These are phyloP conservation scores for Trichogramma dendrolimi DNA, from an alignment of 2,888 invertebrate species.

Conservation along the genomic window DNA sequence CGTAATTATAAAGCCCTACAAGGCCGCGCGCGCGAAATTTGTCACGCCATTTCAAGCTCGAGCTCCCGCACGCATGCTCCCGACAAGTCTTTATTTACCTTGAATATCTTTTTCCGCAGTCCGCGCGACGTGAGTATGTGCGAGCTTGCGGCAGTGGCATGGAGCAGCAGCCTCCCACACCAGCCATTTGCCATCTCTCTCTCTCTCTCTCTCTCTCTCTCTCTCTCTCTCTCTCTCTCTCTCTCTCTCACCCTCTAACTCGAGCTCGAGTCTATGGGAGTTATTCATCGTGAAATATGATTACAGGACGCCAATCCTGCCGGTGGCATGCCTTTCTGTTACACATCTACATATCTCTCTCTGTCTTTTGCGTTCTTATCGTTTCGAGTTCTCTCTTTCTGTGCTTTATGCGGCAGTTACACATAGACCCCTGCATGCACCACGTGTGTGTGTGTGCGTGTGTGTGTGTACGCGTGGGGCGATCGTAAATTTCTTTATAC, in stretches of 20 bases:
- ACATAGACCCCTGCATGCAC: not conserved
- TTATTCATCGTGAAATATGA: constrained; percentile 12
- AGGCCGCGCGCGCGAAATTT: too few species aligned
- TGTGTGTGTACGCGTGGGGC: constrained; percentile 12
- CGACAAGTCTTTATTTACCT: constrained; percentile 5
- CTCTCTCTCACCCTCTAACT: too few species aligned
- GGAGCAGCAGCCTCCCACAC: too few species aligned
- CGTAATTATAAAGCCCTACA: too few species aligned
- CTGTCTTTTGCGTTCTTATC: not conserved
- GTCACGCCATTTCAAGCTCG: not conserved
- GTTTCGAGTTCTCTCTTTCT: not conserved
- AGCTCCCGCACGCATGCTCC: not conserved
- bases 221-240: too few species aligned
- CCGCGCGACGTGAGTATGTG: not conserved
- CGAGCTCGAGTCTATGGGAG: not conserved
- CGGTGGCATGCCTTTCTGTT: not conserved
- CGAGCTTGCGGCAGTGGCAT: too few species aligned
- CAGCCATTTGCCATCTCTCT: too few species aligned
- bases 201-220: too few species aligned
- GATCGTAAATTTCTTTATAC: constrained; percentile 10
- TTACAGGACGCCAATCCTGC: not conserved
- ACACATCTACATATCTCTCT: not conserved
- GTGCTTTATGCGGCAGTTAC: not conserved
- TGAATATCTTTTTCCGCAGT: constrained; percentile 4
- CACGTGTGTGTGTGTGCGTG: not conserved